Percentiles rank a stretch among this genome's conserved stretches.
Evolutionary conservation across 2,113 vertebrate genomes (phyloP).

Genomic region (Microtus oregoni): DNA sequence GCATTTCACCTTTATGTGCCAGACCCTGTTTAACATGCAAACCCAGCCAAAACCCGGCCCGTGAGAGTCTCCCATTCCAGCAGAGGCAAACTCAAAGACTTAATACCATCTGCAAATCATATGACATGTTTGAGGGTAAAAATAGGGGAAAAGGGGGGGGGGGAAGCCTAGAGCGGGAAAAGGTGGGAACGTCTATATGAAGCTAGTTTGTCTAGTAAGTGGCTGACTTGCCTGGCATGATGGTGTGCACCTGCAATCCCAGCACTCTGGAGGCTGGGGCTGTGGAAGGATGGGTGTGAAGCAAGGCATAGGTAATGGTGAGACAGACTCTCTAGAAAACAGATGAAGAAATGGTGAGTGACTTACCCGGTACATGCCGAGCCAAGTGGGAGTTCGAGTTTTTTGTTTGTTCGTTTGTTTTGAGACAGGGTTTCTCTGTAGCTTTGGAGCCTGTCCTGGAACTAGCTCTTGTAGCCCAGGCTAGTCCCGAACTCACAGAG

Average conservation of each 20-base stretch:
- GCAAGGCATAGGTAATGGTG: background rate
- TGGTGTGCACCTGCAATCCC: background rate
- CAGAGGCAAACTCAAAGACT: background rate
- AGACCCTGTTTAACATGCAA: background rate
- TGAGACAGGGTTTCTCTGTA: too few species aligned
- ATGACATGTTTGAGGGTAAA: background rate
- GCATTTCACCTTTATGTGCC: background rate
- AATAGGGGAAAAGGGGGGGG: background rate
- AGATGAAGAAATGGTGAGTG: background rate
- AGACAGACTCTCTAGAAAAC: background rate
- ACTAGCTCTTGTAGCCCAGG: too few species aligned
- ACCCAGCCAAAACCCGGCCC: background rate
- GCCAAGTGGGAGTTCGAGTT: background rate
- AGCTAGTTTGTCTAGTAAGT: background rate
- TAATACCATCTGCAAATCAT: background rate
- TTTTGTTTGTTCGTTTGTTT: background rate
- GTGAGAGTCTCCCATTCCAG: background rate
- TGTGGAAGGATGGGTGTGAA: background rate
- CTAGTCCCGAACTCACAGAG: too few species aligned
- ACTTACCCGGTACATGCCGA: background rate
- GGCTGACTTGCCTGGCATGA: background rate
- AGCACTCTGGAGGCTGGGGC: background rate
- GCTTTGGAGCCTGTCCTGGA: too few species aligned
- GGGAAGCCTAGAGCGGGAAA: background rate
- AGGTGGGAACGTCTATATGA: background rate